phyloP scores from a whole-genome alignment of 1,140 invertebrate genomes.

The Elymnias hypermnestra region DNA sequence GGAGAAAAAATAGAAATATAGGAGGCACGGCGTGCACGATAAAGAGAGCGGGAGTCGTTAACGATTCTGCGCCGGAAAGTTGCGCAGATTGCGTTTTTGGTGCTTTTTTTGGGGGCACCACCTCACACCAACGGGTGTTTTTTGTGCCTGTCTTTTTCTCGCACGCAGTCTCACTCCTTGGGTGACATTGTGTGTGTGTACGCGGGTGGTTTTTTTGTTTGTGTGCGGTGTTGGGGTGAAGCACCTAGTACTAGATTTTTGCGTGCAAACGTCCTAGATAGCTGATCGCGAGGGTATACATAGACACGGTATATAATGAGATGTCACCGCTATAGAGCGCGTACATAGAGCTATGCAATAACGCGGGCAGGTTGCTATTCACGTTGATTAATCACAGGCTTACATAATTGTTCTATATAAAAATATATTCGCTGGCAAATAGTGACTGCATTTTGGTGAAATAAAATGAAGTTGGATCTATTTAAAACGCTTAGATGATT shows the following conservation, averaged over 20 bases:
- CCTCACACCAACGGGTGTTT: constrained; percentile 71
- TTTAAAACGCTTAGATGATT: constrained; percentile 26
- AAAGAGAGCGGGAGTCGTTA: constrained; percentile 74
- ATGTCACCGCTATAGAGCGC: constrained; percentile 58
- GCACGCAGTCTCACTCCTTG: constrained; percentile 58
- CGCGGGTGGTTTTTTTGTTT: constrained; percentile 28
- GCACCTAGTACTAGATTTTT: constrained; percentile 71
- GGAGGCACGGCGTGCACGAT: constrained; percentile 70
- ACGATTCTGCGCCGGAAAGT: constrained; percentile 75
- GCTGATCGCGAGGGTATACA: constrained; percentile 43
- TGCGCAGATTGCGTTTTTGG: constrained; percentile 75
- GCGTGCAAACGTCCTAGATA: constrained; percentile 70
- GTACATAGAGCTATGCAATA: constrained; percentile 63
- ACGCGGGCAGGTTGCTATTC: constrained; percentile 49
- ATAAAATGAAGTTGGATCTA: constrained; percentile 25
- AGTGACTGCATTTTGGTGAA: constrained; percentile 29
- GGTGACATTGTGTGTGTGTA: constrained; percentile 30
- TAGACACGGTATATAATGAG: constrained; percentile 63
- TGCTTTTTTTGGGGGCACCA: constrained; percentile 73
- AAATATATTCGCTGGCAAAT: constrained; percentile 39
- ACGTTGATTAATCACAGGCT: constrained; percentile 69
- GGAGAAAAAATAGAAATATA: constrained; percentile 76
- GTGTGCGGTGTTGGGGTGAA: constrained; percentile 48
- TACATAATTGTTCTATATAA: constrained; percentile 61
- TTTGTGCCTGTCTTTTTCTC: constrained; percentile 71